phyloP scores from a whole-genome alignment of 2,888 invertebrate genomes.

The Luffia ferchaultella region DNA sequence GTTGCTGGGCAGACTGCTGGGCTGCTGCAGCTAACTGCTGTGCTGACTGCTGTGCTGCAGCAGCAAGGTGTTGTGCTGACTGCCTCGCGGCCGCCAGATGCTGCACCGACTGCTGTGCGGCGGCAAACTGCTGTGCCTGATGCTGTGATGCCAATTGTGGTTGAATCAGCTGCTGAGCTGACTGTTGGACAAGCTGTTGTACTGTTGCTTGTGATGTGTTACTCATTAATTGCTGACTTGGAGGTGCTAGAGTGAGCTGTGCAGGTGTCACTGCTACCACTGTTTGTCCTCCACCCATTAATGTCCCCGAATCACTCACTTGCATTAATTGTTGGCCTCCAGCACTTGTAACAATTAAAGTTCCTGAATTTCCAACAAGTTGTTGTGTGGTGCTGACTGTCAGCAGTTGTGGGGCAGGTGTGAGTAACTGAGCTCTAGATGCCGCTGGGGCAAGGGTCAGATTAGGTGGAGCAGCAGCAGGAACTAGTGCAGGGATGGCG shows the following conservation, averaged over 20 bases:
- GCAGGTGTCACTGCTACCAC: slow-evolving; percentile 56
- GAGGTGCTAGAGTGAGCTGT: slow-evolving; percentile 47
- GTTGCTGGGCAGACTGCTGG: slow-evolving; percentile 35
- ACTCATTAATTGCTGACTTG: slow-evolving; percentile 46
- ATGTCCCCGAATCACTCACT: slow-evolving; percentile 57
- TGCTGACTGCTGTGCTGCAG: slow-evolving; percentile 24
- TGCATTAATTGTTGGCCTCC: slow-evolving; percentile 59
- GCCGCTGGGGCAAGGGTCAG: slow-evolving; percentile 49
- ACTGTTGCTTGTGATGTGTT: slow-evolving; percentile 48
- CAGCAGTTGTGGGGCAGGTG: slow-evolving; percentile 53
- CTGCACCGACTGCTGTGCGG: slow-evolving; percentile 28
- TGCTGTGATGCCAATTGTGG: slow-evolving; percentile 45
- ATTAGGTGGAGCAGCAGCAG: slow-evolving; percentile 45
- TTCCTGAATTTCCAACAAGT: slow-evolving; percentile 52
- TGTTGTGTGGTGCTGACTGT: slow-evolving; percentile 59
- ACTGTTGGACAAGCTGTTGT: slow-evolving; percentile 50
- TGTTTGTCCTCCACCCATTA: slow-evolving; percentile 57
- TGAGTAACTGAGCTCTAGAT: slow-evolving; percentile 49
- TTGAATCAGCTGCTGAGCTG: slow-evolving; percentile 29
- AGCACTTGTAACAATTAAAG: slow-evolving; percentile 57
- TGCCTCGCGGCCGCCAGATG: slow-evolving; percentile 34
- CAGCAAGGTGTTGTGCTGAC: slow-evolving; percentile 39
- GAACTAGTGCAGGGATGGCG: slow-evolving; percentile 46
- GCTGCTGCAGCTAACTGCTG: slow-evolving; percentile 26
- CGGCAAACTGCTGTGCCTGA: slow-evolving; percentile 41